Conservation (phyloP, 2,888 invertebrate genomes). For the Cantharis rufa region DNA sequence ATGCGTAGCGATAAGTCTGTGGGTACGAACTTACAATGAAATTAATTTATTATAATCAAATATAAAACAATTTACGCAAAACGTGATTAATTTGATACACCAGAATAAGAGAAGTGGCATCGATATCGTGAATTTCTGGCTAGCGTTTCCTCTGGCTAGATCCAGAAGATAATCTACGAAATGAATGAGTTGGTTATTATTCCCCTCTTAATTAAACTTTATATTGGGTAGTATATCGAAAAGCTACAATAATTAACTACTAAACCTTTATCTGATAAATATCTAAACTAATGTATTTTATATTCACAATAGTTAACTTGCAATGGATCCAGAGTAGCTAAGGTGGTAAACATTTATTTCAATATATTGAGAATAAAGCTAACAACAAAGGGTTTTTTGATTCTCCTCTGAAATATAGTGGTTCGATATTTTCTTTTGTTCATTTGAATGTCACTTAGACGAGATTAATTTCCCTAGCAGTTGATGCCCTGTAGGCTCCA, state of each 20-base stretch:
- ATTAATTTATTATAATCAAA: background rate
- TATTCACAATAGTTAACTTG: background rate
- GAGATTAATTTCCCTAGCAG: background rate
- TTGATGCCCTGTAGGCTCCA: background rate
- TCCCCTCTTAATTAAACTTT: constrained; percentile 10
- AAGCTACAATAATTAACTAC: constrained; percentile 9
- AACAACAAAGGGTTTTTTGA: background rate
- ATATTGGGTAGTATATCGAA: constrained; percentile 3
- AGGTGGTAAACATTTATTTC: background rate
- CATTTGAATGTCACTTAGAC: background rate
- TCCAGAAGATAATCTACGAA: constrained; percentile 12
- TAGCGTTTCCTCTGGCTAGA: background rate
- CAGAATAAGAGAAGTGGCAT: background rate
- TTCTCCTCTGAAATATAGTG: background rate
- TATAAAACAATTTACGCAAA: background rate
- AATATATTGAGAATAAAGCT: background rate
- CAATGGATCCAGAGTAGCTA: background rate
- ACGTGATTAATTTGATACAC: background rate
- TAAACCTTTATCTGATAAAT: constrained; percentile 1
- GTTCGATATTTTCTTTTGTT: background rate
- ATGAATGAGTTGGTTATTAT: constrained; percentile 10
- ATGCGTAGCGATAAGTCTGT: constrained; percentile 7
- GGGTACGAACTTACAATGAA: background rate
- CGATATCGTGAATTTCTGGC: background rate
- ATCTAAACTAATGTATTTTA: background rate